Evolutionary conservation across 2,888 invertebrate genomes (phyloP), one percentile per base, ranked within the genome.

Genomic region (Celastrina argiolus): DNA sequence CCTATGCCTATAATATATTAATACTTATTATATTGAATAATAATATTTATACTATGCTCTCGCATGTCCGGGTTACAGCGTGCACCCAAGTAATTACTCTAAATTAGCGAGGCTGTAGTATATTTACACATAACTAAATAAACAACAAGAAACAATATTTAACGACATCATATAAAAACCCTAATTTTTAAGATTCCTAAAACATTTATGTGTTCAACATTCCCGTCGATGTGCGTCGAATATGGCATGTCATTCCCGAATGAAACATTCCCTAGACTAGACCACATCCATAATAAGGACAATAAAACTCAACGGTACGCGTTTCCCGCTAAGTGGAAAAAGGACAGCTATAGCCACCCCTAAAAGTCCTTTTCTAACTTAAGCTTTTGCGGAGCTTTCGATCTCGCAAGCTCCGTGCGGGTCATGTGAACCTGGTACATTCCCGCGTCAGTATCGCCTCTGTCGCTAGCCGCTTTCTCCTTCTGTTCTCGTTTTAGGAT

Each of bases 391-490:
- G 77, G 81, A 88, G 87, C 88, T 88, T 71, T 76, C 78, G 73
- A 71, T 68, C 69, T 71, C 58, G 68, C 64, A 61, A 78, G 68
- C 82, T 83, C 78, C 76, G 71, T 58, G 42, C 63, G 28, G 16
- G 56, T 18, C 67, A 70, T 78, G 84, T 31, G 69, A 68, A 75
- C 88, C 85, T 91, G 83, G 88, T 91, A 89, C 73, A 82, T 88
- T 91, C 88, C 88, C 90, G 90, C 91, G 90, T 78, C 79, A 75
- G 77, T 76, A 81, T 80, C 86, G 81, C 79, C 86, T 81, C 81
- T 91, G 91, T 91, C 91, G 89, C 90, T 91, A 90, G 89, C 90
- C 88, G 90, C 91, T 91, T 77, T 80, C 90, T 88, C 88, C 84
- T 87, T 86, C 83, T 74, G 78, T 78, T 76, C 79, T 79, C 83